Conservation (phyloP, 2,797 vertebrate genomes). For the Hipposideros larvatus region DNA sequence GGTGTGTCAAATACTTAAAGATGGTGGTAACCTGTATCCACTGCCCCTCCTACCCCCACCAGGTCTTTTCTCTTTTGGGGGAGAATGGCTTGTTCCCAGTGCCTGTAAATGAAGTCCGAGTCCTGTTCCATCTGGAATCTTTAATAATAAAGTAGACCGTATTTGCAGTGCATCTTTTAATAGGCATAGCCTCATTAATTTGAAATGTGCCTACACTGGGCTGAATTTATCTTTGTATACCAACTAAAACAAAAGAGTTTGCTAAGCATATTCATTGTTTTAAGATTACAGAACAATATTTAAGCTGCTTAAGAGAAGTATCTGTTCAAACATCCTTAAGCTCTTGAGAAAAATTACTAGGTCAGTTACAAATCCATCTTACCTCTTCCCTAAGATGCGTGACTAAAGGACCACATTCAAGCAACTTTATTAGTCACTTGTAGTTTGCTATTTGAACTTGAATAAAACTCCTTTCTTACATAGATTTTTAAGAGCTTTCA, state of each 20-base stretch:
- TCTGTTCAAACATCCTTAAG: conserved; percentile 29
- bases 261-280: conserved; percentile 30
- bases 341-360: conserved; percentile 57
- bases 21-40: fast-evolving
- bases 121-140: not conserved
- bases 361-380: conserved; percentile 63
- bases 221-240: conserved; percentile 11
- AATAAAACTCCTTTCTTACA: not conserved
- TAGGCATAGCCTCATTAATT: not conserved
- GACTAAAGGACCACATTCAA: not conserved
- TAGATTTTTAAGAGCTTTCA: not conserved
- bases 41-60: fast-evolving
- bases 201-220: not conserved
- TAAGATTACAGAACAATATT: not conserved
- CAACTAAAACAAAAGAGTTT: not conserved
- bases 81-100: not conserved
- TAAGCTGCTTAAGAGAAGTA: conserved; percentile 46
- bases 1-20: not conserved
- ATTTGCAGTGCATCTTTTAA: not conserved
- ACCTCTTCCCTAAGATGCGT: not conserved
- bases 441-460: not conserved
- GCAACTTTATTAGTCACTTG: not conserved
- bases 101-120: not conserved
- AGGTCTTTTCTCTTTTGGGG: not conserved
- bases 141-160: not conserved